Conservation (phyloP, 2,113 vertebrate genomes). For the Callipepla californica region DNA sequence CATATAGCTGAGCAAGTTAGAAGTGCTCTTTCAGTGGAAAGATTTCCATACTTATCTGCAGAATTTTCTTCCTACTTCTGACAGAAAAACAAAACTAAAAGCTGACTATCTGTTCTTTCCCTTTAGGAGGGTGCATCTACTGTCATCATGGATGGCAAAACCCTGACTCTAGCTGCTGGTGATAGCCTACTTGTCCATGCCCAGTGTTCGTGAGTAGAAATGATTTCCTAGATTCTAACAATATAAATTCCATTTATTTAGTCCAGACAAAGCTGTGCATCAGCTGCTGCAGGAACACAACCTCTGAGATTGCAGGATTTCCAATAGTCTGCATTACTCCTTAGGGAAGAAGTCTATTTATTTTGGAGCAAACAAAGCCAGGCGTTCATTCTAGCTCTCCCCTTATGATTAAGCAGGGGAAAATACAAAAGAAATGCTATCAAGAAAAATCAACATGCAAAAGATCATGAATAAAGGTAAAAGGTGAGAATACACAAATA, state of each 20-base stretch:
- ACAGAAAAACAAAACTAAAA: not conserved
- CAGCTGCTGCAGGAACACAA: not conserved
- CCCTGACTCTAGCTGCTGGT: constrained; percentile 76
- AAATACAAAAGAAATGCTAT: not conserved
- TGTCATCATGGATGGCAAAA: constrained; percentile 74
- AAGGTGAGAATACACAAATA: rapidly evolving
- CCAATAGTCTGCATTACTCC: not conserved
- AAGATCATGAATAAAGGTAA: not conserved
- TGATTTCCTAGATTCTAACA: not conserved
- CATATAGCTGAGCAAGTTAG: not conserved
- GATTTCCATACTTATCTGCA: not conserved
- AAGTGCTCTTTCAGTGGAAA: not conserved
- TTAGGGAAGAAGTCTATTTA: not conserved
- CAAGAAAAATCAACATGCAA: not conserved
- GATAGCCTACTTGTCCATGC: constrained; percentile 88
- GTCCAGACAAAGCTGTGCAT: not conserved
- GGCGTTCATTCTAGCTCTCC: not conserved
- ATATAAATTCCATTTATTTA: not conserved
- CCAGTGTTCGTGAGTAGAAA: constrained; percentile 82
- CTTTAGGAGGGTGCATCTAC: constrained; percentile 87
- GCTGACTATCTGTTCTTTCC: not conserved
- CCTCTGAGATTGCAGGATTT: not conserved
- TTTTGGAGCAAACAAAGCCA: not conserved
- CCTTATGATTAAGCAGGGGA: not conserved
- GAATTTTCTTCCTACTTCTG: not conserved